phyloP scores from a whole-genome alignment of 2,797 vertebrate genomes.

The Enteromius thamalakanensis region DNA sequence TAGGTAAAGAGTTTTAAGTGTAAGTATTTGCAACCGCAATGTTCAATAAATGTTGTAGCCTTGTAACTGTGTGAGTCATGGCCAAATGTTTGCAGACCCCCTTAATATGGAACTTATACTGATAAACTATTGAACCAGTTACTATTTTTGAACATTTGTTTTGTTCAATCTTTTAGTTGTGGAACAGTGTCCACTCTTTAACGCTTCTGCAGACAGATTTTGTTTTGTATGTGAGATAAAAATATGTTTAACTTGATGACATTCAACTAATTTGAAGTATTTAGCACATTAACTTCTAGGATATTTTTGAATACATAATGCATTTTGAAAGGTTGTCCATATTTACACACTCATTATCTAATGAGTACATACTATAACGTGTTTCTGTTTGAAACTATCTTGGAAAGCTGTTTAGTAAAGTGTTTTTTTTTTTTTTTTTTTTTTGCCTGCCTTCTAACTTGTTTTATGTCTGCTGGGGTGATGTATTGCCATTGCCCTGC shows the following conservation, averaged over 20 bases:
- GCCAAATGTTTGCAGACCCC: not conserved
- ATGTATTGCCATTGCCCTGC: not conserved
- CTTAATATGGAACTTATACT: not conserved
- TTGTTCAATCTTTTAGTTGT: not conserved
- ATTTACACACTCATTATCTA: not conserved
- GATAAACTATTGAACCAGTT: not conserved
- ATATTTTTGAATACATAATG: not conserved
- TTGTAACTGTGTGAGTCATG: not conserved
- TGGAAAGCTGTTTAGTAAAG: not conserved
- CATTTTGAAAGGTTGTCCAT: not conserved
- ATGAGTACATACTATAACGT: not conserved
- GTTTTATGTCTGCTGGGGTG: not conserved
- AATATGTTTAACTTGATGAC: not conserved
- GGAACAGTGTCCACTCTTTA: not conserved
- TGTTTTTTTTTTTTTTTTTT: not conserved
- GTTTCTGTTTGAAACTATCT: not conserved
- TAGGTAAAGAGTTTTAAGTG: not conserved
- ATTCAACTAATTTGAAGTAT: not conserved
- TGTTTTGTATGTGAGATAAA: not conserved
- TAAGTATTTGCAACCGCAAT: not conserved
- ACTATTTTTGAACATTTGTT: not conserved
- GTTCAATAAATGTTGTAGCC: not conserved
- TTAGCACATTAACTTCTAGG: not conserved
- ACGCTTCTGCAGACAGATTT: not conserved
- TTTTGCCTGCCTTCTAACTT: not conserved